A percentile compares a stretch with the other conserved stretches of the same genome.
phyloP scores from a whole-genome alignment of 2,888 invertebrate species.

The Pandemis cinnamomeana region DNA sequence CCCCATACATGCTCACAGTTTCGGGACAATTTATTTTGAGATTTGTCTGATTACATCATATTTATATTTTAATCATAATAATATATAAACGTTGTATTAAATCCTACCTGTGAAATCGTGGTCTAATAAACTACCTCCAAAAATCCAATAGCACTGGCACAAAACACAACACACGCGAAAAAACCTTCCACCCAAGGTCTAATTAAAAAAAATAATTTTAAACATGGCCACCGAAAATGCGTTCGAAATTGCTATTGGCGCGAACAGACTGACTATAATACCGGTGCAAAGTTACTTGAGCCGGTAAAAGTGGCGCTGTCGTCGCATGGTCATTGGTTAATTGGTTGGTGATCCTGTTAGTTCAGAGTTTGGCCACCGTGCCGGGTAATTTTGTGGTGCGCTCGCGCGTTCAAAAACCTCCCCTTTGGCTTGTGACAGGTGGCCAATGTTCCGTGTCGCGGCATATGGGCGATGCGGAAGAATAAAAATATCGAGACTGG shows the following conservation, averaged over 20 bases:
- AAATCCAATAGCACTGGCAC: conserved; percentile 31
- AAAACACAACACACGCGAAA: conserved; percentile 31
- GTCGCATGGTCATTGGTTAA: conserved; percentile 12
- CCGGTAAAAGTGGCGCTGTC: conserved; percentile 21
- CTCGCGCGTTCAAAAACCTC: conserved; percentile 44
- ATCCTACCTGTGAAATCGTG: conserved; percentile 11
- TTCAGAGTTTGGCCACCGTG: conserved; percentile 9
- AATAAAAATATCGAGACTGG: neutral
- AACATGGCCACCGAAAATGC: conserved; percentile 39
- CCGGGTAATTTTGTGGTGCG: conserved; percentile 15
- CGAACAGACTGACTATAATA: conserved; percentile 50
- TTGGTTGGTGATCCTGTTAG: conserved; percentile 16
- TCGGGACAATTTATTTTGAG: neutral
- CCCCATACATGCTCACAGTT: too few species aligned
- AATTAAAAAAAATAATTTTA: conserved; percentile 22
- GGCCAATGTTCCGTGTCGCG: conserved; percentile 51
- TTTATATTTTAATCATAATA: too few species aligned
- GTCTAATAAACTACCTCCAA: conserved; percentile 8
- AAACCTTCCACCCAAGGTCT: conserved; percentile 17
- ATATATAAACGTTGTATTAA: neutral
- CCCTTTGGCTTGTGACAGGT: conserved; percentile 43
- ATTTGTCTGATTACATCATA: too few species aligned
- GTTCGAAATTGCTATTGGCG: conserved; percentile 50
- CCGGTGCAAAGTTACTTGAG: conserved; percentile 18
- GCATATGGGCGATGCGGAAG: conserved; percentile 50